These are phyloP conservation scores for Dendrocincla fuliginosa DNA, from an alignment of 2,797 vertebrate genomes.

Conservation along the genomic window DNA sequence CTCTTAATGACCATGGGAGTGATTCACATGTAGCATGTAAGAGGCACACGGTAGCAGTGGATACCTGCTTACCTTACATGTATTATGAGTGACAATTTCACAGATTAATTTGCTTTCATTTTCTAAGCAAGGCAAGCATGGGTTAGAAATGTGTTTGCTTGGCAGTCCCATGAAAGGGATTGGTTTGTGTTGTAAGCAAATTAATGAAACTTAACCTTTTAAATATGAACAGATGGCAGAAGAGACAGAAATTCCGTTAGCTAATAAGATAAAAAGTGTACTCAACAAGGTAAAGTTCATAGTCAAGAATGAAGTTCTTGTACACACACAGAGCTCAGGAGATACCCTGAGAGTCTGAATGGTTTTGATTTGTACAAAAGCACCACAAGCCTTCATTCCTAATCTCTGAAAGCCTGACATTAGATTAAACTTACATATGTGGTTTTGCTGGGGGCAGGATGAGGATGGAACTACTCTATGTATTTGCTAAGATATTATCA, in stretches of 20 bases:
- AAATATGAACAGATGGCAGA: background rate
- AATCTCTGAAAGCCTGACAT: constrained; percentile 25
- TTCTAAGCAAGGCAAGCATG: background rate
- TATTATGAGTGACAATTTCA: background rate
- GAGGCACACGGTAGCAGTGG: background rate
- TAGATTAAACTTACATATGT: background rate
- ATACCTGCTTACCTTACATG: background rate
- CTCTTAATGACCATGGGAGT: background rate
- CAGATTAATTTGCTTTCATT: background rate
- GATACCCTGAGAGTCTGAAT: background rate
- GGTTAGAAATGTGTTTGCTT: background rate
- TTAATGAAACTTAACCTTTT: constrained; percentile 30
- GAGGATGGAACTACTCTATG: background rate
- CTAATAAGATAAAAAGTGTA: constrained; percentile 19
- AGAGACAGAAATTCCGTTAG: constrained; percentile 29
- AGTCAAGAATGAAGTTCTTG: background rate
- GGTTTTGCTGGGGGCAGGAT: background rate
- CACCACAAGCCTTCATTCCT: background rate
- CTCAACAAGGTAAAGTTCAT: constrained; percentile 14
- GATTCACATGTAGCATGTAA: background rate
- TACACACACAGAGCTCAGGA: background rate
- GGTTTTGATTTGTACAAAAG: background rate
- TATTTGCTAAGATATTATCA: background rate
- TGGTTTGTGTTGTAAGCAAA: constrained; percentile 5
- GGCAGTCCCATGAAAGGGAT: background rate